Conservation (phyloP, 2,113 vertebrate species). For the Suncus etruscus region DNA sequence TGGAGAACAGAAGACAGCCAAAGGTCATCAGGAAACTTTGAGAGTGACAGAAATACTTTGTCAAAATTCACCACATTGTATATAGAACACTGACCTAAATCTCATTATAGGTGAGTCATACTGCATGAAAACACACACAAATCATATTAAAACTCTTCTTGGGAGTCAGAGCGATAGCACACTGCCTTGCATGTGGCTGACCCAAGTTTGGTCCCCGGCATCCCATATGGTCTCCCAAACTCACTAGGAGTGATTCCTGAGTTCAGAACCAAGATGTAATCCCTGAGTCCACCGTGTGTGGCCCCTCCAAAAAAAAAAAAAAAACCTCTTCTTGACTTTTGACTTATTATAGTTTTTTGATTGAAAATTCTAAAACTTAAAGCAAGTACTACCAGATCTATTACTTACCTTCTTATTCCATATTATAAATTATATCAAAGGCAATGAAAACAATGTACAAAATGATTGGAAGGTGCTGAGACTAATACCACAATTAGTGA, state of each 20-base stretch:
- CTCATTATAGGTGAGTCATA: neutral
- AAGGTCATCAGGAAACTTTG: no score
- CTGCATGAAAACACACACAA: neutral
- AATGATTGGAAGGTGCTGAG: neutral
- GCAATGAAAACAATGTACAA: neutral
- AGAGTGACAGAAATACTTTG: neutral
- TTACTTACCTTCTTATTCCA: neutral
- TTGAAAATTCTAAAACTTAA: constrained; percentile 33
- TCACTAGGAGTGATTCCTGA: neutral
- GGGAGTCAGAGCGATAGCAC: no score
- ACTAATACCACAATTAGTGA: neutral
- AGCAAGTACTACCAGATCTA: neutral
- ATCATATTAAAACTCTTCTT: neutral
- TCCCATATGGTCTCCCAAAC: no score
- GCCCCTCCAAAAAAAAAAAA: no score
- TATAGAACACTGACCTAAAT: neutral
- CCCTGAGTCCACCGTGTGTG: no score
- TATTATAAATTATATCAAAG: constrained; percentile 21
- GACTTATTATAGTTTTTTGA: neutral
- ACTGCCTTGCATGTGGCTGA: no score
- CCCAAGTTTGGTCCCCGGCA: no score
- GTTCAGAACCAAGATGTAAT: no score
- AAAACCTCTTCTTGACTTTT: neutral
- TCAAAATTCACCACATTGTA: neutral
- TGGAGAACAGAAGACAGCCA: no score